Base-by-base conservation (phyloP, 2,113 vertebrate species). In the Anser cygnoides region DNA sequence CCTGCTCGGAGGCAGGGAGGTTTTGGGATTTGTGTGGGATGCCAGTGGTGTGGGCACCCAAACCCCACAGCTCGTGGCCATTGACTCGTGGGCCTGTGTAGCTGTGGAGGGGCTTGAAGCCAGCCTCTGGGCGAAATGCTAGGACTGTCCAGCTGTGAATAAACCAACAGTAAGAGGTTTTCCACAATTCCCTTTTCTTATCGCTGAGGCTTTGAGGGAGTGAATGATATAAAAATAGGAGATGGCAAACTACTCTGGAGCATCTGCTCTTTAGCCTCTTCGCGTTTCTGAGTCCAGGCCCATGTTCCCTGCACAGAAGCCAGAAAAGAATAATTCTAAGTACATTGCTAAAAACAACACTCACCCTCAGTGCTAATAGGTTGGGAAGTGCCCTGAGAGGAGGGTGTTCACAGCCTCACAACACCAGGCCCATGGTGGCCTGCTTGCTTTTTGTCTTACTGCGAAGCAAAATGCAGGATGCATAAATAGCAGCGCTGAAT, bases 401-500 rank as follows among this genome's bases (percentile, higher is more conserved):
- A 90, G 17, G 58, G 76, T 33, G 72, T 90, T 77, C 93, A 90
- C 75, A 72, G 44, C 57, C 49, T 85, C 39, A 31, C 63, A 65
- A 9, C 2, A 7, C 62, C 68, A 58, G 85, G 71, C 35, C 61
- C 58, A 33, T 37, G 39, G 46, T 46, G n/a, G 61, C 80, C 73
- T 95, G 85, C 70, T 93, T 96, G 77, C 83, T 89, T 90, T 93
- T 93, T 65, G 74, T 77, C 73, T 90, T 84, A 80, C 68, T 92
- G 80, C 73, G 68, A 89, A 93, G 90, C 57, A 89, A 94, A 97
- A 90, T 75, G 78, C 35, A 84, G 87, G 76, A 73, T 92, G 44
- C 76, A 66, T 84, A 93, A 96, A 93, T 87, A 96, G 92, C 84
- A 95, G 49, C 52, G 65, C 90, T 90, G 83, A 95, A 94, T 94